Percentiles rank a stretch among this genome's conserved stretches.
Evolutionary conservation across 1,140 invertebrate species (phyloP).

Genomic region (Drosophila watanabei): DNA sequence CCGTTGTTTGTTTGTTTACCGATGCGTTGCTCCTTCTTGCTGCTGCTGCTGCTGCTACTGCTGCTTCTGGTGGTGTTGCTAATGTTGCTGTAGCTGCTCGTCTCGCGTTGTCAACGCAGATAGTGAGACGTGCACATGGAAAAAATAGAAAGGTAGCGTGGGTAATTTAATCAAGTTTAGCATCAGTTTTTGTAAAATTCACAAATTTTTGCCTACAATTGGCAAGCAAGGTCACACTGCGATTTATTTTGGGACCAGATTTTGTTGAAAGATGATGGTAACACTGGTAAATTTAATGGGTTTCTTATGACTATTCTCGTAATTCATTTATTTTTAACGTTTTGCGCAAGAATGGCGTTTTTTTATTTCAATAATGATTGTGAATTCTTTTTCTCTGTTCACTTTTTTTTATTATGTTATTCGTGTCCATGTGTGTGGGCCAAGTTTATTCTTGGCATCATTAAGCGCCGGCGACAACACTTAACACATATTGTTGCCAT

Average conservation of each 20-base stretch:
- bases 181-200: neutral
- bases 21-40: conserved; percentile 47
- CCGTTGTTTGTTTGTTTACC: conserved; percentile 59
- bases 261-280: neutral
- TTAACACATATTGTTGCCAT: conserved; percentile 74
- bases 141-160: conserved; percentile 1
- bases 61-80: conserved; percentile 11
- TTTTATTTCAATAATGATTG: neutral
- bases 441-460: conserved; percentile 82
- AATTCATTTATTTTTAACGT: too few species aligned
- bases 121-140: conserved; percentile 7
- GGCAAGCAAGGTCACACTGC: neutral
- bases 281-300: too few species aligned
- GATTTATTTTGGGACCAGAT: too few species aligned
- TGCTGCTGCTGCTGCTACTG: neutral
- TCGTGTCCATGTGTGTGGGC: conserved; percentile 33
- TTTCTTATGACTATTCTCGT: too few species aligned
- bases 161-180: too few species aligned
- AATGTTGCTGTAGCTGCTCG: conserved; percentile 30
- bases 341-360: neutral
- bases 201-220: neutral
- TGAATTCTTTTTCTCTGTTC: neutral
- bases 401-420: neutral
- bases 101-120: conserved; percentile 42
- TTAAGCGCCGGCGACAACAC: conserved; percentile 76